Evolutionary conservation across 2,113 vertebrate species (phyloP).

Genomic region (Poicephalus meyeri): DNA sequence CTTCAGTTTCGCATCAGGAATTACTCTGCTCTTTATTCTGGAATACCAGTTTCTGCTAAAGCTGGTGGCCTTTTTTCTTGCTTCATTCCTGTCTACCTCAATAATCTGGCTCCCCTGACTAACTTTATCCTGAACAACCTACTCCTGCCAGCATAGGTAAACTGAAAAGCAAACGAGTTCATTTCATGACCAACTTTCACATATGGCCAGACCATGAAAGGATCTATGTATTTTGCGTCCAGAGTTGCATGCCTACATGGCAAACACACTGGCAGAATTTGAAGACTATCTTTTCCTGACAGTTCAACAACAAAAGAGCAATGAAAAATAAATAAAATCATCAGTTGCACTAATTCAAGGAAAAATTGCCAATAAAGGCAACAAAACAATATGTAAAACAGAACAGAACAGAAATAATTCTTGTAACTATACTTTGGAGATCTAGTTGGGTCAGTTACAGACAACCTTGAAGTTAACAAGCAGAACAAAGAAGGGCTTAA

Average conservation of each 20-base stretch:
- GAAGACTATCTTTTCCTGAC: not conserved
- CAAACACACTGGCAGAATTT: not conserved
- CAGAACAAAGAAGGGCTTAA: not conserved
- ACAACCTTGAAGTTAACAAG: not conserved
- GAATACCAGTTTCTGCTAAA: not conserved
- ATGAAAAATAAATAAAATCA: not conserved
- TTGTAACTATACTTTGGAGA: not conserved
- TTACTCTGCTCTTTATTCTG: not conserved
- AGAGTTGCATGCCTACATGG: not conserved
- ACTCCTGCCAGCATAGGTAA: fast-evolving
- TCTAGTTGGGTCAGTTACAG: not conserved
- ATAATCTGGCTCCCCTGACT: not conserved
- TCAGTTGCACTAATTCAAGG: not conserved
- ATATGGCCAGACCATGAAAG: not conserved
- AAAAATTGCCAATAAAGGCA: not conserved
- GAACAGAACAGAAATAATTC: not conserved
- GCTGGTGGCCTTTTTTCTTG: not conserved
- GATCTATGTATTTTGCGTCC: not conserved
- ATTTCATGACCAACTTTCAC: not conserved
- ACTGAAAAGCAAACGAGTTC: not conserved
- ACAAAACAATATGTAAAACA: not conserved
- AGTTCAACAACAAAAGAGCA: not conserved
- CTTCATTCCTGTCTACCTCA: not conserved
- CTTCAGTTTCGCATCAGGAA: not conserved
- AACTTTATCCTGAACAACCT: not conserved